Base-by-base conservation (phyloP, 2,797 vertebrate genomes). In the Alca torda region DNA sequence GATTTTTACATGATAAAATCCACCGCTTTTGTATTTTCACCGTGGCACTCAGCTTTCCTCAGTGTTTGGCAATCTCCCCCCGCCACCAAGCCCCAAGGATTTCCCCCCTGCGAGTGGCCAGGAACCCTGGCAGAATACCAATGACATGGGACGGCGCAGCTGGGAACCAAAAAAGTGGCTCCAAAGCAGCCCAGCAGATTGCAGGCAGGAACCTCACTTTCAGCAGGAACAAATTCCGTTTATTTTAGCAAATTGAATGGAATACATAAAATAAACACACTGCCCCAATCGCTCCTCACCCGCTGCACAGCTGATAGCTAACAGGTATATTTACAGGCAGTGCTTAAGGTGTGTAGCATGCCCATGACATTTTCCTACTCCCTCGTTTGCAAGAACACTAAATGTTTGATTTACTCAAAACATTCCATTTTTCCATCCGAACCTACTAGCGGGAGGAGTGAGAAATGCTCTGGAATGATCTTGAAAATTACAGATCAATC, bases 281-380 rank as follows among this genome's bases (percentile, higher is more conserved):
- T 46, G 43, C 31, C 59, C 65, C 2, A 1, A 20, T 9, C 3
- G 4, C 64, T 31, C 51, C 48, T 70, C 54, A n/a, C 28, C 33
- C 4, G 0, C n/a, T 33, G 46, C 6, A 9, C 51, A 56, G 60
- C 37, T 45, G 54, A 37, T 9, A 46, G 68, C 33, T 24, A 69
- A 65, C 1, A 33, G 37, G 8, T 46, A 24, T 7, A 11, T 10
- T 10, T 39, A 61, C 25, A 54, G 53, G 39, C 21, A 43, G 24
- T 11, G 28, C 33, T 18, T 6, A 1, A 78, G 70, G 48, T 31
- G 11, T 1, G 0, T 16, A 45, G 17, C 1, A 2, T 16, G 48
- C 30, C 41, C 12, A 1, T 50, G 45, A 70, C n/a, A 14, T 26
- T 30, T 31, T 72, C 69, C 54, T 41, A 21, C 33, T 65, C n/a